These are phyloP conservation scores for Pomatostomus ruficeps DNA, from an alignment of 2,113 vertebrate genomes.

Conservation along the genomic window DNA sequence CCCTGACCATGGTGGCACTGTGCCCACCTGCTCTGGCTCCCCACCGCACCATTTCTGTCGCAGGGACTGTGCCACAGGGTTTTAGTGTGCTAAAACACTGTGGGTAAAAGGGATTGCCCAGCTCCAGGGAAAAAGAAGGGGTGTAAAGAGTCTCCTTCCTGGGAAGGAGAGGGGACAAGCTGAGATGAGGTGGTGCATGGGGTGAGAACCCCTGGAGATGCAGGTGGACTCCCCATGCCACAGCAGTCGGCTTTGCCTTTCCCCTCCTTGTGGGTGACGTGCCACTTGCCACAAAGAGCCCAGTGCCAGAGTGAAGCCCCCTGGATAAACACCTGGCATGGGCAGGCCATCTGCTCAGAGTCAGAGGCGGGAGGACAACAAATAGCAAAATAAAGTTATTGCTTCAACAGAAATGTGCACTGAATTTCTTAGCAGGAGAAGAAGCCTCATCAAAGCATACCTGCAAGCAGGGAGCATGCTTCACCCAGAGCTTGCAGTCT, in stretches of 20 bases:
- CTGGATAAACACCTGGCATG: neutral
- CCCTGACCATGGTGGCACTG: neutral
- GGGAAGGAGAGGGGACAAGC: neutral
- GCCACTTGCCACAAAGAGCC: neutral
- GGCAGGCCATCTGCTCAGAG: neutral
- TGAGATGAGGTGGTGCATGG: neutral
- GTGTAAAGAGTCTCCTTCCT: neutral
- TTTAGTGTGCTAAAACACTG: neutral
- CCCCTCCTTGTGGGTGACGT: neutral
- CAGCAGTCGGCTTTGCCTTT: neutral
- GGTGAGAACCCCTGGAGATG: neutral
- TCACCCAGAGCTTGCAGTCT: slow-evolving; percentile 11
- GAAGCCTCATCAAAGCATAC: slow-evolving; percentile 59
- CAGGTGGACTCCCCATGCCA: fast-evolving
- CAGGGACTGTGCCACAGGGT: neutral
- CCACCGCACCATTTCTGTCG: neutral
- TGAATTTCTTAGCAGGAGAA: neutral
- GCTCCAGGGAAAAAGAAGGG: neutral
- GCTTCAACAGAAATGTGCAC: fast-evolving
- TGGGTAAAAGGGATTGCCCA: neutral
- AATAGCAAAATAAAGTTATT: neutral
- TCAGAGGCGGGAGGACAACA: neutral
- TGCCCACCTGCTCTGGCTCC: no score
- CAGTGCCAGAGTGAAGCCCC: neutral
- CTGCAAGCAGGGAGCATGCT: slow-evolving; percentile 17